phyloP scores from a whole-genome alignment of 2,888 invertebrate species.

The Nematopogon swammerdamellus region DNA sequence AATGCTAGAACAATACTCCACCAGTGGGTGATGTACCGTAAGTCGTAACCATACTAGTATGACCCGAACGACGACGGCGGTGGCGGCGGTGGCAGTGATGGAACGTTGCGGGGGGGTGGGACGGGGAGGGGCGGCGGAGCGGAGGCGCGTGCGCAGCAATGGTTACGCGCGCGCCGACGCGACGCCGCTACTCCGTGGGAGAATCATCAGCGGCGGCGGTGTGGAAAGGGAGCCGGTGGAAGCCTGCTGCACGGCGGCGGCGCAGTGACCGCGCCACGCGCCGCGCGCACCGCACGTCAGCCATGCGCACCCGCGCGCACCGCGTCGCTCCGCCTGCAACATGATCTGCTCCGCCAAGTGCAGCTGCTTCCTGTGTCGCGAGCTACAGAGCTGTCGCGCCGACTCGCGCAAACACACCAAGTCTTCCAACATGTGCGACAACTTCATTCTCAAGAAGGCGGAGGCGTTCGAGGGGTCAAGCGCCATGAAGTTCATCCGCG shows the following conservation, averaged over 20 bases:
- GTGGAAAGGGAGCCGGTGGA: slow-evolving; percentile 25
- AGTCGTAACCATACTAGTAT: no score
- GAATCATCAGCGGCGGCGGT: not conserved
- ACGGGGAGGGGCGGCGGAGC: no score
- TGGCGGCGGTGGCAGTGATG: no score
- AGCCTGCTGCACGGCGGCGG: slow-evolving; percentile 16
- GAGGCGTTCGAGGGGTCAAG: slow-evolving; percentile 41
- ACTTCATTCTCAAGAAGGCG: slow-evolving; percentile 55
- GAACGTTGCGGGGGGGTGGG: no score
- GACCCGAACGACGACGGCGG: no score
- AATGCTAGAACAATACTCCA: no score
- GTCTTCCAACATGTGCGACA: slow-evolving; percentile 33
- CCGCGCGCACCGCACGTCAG: slow-evolving; percentile 6
- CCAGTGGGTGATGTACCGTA: no score
- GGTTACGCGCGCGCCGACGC: no score
- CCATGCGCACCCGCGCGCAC: slow-evolving; percentile 10
- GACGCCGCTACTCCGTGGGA: no score
- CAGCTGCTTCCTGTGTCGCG: slow-evolving; percentile 71
- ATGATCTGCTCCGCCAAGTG: slow-evolving; percentile 74
- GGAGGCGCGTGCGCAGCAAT: no score
- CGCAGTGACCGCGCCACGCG: slow-evolving; percentile 18
- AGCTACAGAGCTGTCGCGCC: slow-evolving; percentile 59
- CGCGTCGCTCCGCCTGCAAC: slow-evolving; percentile 38
- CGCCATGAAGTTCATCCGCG: slow-evolving; percentile 43
- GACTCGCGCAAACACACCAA: not conserved